A percentile compares a stretch with the other conserved stretches of the same genome.
These are phyloP conservation scores for Columbina picui DNA, from an alignment of 2,113 vertebrate genomes.

Conservation along the genomic window DNA sequence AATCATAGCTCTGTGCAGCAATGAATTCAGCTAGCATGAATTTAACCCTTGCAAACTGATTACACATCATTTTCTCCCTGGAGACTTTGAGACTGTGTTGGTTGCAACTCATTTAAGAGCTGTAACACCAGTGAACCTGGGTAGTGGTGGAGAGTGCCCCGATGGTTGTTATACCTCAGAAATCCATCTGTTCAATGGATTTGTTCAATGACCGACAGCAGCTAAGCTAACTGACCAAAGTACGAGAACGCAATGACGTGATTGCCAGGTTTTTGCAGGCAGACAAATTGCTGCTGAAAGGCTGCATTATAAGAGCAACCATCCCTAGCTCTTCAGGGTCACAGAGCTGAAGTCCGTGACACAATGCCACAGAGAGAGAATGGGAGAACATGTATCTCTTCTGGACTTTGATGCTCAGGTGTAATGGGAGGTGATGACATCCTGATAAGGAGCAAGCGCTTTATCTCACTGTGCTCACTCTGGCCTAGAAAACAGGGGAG, in stretches of 20 bases:
- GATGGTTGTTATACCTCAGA: not conserved
- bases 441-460: not conserved
- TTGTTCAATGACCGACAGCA: slow-evolving; percentile 18
- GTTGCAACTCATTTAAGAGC: not conserved
- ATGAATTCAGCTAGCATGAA: not conserved
- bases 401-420: not conserved
- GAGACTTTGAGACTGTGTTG: not conserved
- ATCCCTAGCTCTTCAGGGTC: not conserved
- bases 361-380: not conserved
- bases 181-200: not conserved
- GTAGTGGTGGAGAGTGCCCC: not conserved
- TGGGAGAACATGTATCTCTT: not conserved
- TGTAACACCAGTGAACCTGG: not conserved
- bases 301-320: not conserved
- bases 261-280: not conserved
- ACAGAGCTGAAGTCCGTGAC: rapidly evolving
- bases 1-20: not conserved
- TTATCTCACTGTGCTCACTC: not conserved
- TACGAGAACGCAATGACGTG: not conserved
- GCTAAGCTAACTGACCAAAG: slow-evolving; percentile 1
- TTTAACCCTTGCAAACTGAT: slow-evolving; percentile 22
- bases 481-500: not conserved
- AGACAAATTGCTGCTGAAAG: not conserved
- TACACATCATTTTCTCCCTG: not conserved
- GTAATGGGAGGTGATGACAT: not conserved